Conservation (phyloP, 2,113 vertebrate species). For the Phalacrocorax aristotelis region DNA sequence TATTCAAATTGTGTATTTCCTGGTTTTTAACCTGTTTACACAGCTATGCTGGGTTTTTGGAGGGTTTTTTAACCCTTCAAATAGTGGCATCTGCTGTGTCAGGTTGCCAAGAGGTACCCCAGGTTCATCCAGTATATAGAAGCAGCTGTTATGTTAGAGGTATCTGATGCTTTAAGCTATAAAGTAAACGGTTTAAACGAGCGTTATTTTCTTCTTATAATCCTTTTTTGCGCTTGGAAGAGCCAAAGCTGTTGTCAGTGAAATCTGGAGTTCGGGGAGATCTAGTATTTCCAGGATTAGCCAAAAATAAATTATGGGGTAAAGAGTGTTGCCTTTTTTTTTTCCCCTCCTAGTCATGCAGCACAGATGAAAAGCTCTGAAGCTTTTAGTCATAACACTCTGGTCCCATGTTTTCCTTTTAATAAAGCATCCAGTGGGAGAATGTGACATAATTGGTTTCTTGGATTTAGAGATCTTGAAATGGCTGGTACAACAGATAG, state of each 20-base stretch:
- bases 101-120: background rate
- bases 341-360: background rate
- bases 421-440: conserved; percentile 40
- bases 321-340: conserved; percentile 1
- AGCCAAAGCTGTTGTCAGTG: conserved; percentile 9
- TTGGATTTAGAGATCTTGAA: conserved; percentile 48
- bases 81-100: background rate
- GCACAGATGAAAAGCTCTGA: background rate
- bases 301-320: conserved; percentile 56
- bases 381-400: conserved; percentile 48
- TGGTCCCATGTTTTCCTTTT: conserved; percentile 30
- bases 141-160: background rate
- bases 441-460: conserved; percentile 40
- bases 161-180: background rate
- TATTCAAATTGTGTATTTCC: background rate
- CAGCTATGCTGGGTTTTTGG: background rate
- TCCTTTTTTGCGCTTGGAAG: conserved; percentile 52
- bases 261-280: conserved; percentile 37
- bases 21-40: background rate
- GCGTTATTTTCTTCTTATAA: conserved; percentile 3
- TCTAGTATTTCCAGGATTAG: conserved; percentile 46
- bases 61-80: background rate
- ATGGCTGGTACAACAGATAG: conserved; percentile 28
- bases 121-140: background rate
- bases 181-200: conserved; percentile 48